Conservation (phyloP, 1,140 invertebrate genomes). For the Aphaenogaster ashmeadi region DNA sequence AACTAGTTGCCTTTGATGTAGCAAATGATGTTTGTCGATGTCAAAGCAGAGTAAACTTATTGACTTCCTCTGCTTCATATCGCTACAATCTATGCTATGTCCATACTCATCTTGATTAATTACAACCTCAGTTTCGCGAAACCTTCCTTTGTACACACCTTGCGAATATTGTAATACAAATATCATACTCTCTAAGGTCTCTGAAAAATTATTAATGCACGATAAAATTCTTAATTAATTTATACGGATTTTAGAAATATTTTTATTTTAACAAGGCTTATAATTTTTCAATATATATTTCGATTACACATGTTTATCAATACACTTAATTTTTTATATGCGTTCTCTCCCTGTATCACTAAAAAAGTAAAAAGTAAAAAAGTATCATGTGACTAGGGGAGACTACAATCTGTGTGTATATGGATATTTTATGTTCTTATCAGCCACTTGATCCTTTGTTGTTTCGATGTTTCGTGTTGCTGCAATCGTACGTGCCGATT, state of each 20-base stretch:
- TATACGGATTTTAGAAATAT: neutral
- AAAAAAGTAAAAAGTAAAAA: neutral
- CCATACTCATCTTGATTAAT: conserved; percentile 28
- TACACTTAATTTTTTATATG: neutral
- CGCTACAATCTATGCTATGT: neutral
- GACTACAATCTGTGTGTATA: neutral
- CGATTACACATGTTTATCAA: neutral
- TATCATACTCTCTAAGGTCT: neutral
- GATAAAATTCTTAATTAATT: neutral
- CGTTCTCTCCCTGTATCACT: neutral
- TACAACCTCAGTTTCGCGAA: neutral
- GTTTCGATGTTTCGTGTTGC: conserved; percentile 68
- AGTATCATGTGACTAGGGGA: neutral
- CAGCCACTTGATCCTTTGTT: conserved; percentile 34
- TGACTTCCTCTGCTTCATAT: neutral
- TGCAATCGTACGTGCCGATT: conserved; percentile 52
- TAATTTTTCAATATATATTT: neutral
- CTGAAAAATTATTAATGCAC: conserved; percentile 12
- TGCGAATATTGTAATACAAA: neutral
- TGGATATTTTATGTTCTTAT: conserved; percentile 39
- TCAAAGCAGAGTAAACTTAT: conserved; percentile 53
- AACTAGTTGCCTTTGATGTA: conserved; percentile 32
- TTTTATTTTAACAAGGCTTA: neutral
- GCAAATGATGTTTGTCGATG: conserved; percentile 43
- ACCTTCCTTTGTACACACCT: neutral